These are phyloP conservation scores for Capromys pilorides DNA, from an alignment of 2,797 vertebrate species.

Conservation along the genomic window DNA sequence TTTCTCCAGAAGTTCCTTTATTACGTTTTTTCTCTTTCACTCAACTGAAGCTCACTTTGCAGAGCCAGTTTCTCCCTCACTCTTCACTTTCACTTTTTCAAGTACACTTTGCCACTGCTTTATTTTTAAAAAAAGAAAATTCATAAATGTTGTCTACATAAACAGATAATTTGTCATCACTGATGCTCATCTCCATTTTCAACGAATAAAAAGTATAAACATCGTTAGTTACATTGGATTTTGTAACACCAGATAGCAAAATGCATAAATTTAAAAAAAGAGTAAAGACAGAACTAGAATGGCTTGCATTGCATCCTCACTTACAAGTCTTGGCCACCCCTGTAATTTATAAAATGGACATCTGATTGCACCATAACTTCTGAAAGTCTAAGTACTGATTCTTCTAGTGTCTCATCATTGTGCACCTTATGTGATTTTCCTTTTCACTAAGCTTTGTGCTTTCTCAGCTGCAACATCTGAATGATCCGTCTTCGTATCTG, in stretches of 20 bases:
- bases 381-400: not conserved
- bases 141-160: not conserved
- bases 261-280: not conserved
- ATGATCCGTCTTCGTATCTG: constrained; percentile 61
- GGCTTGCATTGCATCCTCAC: not conserved
- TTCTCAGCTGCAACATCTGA: constrained; percentile 36
- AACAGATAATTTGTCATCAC: not conserved
- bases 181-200: not conserved
- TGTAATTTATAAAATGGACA: not conserved
- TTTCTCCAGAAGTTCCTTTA: not conserved
- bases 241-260: not conserved
- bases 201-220: constrained; percentile 1
- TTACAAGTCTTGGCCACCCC: not conserved
- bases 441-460: not conserved
- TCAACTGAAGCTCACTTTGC: not conserved
- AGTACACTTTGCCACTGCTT: not conserved
- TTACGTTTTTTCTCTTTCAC: not conserved
- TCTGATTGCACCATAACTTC: not conserved
- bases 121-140: not conserved
- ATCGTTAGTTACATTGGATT: not conserved
- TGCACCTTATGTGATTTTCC: not conserved
- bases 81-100: not conserved
- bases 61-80: not conserved
- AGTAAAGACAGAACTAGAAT: not conserved
- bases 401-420: not conserved